Conservation (phyloP, 2,113 vertebrate genomes). For the Brienomyrus brachyistius region DNA sequence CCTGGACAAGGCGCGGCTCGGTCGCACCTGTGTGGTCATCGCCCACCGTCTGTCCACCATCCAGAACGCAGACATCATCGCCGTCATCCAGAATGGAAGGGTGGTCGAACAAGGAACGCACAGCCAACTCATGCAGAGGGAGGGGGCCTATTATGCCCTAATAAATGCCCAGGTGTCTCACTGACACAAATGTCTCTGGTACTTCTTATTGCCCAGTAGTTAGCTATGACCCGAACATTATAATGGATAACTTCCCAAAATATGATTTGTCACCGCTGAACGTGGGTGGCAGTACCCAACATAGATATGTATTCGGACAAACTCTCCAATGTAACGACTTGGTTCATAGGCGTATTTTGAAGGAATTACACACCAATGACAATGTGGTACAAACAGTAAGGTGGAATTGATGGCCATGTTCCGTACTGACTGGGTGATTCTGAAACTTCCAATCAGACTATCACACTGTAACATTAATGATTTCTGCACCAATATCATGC, state of each 20-base stretch:
- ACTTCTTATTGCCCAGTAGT: not conserved
- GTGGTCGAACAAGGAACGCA: slow-evolving; percentile 21
- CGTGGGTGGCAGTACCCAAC: not conserved
- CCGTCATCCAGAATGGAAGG: no score
- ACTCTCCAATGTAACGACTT: not conserved
- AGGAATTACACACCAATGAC: not conserved
- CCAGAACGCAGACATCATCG: no score
- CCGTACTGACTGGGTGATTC: not conserved
- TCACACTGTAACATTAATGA: not conserved
- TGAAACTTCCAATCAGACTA: not conserved
- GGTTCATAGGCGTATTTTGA: not conserved
- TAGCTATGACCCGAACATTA: not conserved
- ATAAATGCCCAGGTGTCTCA: no score
- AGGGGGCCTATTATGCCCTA: no score
- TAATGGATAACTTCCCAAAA: not conserved
- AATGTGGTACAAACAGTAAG: not conserved
- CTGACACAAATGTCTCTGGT: not conserved
- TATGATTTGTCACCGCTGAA: not conserved
- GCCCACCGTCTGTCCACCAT: no score
- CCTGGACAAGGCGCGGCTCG: no score
- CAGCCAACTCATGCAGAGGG: no score
- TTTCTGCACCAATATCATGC: not conserved
- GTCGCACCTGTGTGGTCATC: no score
- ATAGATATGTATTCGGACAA: not conserved
- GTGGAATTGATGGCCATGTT: not conserved